These are phyloP conservation scores for Thaumatotibia leucotreta DNA, from an alignment of 1,140 invertebrate genomes.

Conservation along the genomic window DNA sequence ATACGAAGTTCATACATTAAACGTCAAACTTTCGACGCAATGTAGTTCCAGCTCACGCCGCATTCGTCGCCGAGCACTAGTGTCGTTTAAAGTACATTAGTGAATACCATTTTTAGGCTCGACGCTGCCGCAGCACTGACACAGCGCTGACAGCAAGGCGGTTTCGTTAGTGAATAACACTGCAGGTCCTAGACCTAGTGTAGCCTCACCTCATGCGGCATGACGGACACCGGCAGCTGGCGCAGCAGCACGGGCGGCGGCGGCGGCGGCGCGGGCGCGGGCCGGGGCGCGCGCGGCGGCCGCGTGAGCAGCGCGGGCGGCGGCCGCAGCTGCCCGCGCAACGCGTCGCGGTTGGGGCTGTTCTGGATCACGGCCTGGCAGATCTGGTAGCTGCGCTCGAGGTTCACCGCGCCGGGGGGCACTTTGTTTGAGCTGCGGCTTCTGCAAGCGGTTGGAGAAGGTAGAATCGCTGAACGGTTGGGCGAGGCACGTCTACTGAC, in stretches of 20 bases:
- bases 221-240: slow-evolving; percentile 79
- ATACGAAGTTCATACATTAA: too few species aligned
- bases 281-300: slow-evolving; percentile 39
- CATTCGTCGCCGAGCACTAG: too few species aligned
- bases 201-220: slow-evolving; percentile 73
- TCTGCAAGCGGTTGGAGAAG: slow-evolving; percentile 30
- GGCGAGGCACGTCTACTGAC: too few species aligned
- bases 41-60: too few species aligned
- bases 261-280: slow-evolving; percentile 17
- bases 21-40: too few species aligned
- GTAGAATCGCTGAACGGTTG: too few species aligned
- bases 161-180: too few species aligned
- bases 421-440: slow-evolving; percentile 79
- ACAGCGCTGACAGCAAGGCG: too few species aligned
- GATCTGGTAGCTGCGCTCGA: slow-evolving; percentile 96
- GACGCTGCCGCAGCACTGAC: too few species aligned
- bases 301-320: slow-evolving; percentile 84
- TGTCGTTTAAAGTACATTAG: too few species aligned
- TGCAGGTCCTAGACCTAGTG: too few species aligned
- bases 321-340: slow-evolving; percentile 89
- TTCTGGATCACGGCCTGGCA: slow-evolving; percentile 97
- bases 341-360: slow-evolving; percentile 90
- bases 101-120: too few species aligned
- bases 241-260: slow-evolving; percentile 70
- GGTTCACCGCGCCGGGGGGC: slow-evolving; percentile 91